Evolutionary conservation across 2,888 invertebrate species (phyloP).

Genomic region (Idaea biselata): DNA sequence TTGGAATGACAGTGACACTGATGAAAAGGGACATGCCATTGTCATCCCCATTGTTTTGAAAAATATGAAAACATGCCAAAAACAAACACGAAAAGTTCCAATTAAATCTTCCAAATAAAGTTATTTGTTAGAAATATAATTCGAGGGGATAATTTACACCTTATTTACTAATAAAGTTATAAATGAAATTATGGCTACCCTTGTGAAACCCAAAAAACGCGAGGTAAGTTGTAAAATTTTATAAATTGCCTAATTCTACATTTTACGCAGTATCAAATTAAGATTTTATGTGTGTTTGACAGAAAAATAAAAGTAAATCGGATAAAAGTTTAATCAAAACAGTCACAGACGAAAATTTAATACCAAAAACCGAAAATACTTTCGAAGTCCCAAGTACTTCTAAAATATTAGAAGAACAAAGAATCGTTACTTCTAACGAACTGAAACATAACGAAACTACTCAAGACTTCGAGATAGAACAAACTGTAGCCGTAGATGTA

Average conservation of each 20-base stretch:
- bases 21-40: not conserved
- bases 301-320: slow-evolving; percentile 63
- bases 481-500: slow-evolving; percentile 7
- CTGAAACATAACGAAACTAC: not conserved
- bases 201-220: slow-evolving; percentile 65
- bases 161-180: not conserved
- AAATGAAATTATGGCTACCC: slow-evolving; percentile 55
- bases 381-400: slow-evolving; percentile 9
- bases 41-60: not conserved
- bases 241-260: slow-evolving; percentile 25
- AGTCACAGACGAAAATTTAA: not conserved
- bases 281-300: slow-evolving; percentile 24
- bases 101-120: not conserved
- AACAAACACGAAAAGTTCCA: not conserved
- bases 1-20: not conserved
- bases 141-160: not conserved
- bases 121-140: not conserved
- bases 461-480: slow-evolving; percentile 16
- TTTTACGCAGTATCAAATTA: slow-evolving; percentile 34
- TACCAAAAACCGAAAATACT: not conserved
- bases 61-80: not conserved
- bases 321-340: not conserved
- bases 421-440: slow-evolving; percentile 10
- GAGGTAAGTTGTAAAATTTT: slow-evolving; percentile 46
- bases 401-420: slow-evolving; percentile 31